Evolutionary conservation across 2,888 invertebrate genomes (phyloP).

Genomic region (Tillus elongatus): DNA sequence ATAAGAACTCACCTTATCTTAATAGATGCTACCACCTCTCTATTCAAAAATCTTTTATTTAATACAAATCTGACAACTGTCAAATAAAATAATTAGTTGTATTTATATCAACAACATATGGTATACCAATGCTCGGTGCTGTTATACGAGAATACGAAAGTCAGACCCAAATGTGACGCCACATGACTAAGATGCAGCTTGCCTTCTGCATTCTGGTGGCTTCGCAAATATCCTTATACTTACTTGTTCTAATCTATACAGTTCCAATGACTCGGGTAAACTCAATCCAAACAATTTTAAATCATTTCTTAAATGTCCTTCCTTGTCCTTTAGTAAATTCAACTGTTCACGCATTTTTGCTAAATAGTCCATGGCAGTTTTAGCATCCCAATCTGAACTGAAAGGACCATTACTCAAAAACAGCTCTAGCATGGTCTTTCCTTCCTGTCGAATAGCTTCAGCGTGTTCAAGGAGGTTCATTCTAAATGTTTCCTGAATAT

Average conservation of each 20-base stretch:
- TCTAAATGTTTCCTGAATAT: slow-evolving; percentile 54
- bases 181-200: too few relatives aligned
- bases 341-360: slow-evolving; percentile 47
- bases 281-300: slow-evolving; percentile 70
- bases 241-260: slow-evolving; percentile 54
- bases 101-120: too few relatives aligned
- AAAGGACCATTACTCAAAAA: slow-evolving; percentile 62
- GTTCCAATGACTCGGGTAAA: slow-evolving; percentile 59
- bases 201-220: too few relatives aligned
- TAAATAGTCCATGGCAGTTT: slow-evolving; percentile 51
- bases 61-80: too few relatives aligned
- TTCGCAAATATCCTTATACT: too few relatives aligned
- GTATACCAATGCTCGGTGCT: too few relatives aligned
- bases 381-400: slow-evolving; percentile 45
- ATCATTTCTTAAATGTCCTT: slow-evolving; percentile 58
- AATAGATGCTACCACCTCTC: too few relatives aligned
- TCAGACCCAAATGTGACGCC: too few relatives aligned
- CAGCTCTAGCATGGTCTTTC: slow-evolving; percentile 56
- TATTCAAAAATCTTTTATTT: too few relatives aligned
- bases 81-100: too few relatives aligned
- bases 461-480: slow-evolving; percentile 60
- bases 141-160: too few relatives aligned
- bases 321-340: slow-evolving; percentile 52
- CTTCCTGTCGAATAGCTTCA: slow-evolving; percentile 61
- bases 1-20: too few relatives aligned